Percentiles rank a stretch among this genome's conserved stretches.
These are phyloP conservation scores for Cheilosia impressa DNA, from an alignment of 2,888 invertebrate species.

Conservation along the genomic window DNA sequence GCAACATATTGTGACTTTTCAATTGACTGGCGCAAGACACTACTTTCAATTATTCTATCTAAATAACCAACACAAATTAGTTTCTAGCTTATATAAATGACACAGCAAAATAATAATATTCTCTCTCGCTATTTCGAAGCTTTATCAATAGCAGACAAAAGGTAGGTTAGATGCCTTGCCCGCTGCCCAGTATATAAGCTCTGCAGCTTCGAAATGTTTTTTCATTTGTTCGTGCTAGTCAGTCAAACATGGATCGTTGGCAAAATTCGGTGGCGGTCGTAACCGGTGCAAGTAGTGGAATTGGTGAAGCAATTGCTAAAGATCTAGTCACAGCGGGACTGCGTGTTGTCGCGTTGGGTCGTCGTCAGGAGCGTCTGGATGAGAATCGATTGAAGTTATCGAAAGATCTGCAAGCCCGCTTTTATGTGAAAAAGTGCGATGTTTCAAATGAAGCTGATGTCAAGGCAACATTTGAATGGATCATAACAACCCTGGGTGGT, in stretches of 20 bases:
- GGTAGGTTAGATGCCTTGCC: too few species aligned
- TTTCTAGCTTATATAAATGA: too few species aligned
- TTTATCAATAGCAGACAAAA: too few species aligned
- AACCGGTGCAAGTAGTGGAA: conserved; percentile 87
- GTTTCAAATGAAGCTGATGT: conserved; percentile 85
- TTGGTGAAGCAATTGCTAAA: conserved; percentile 85
- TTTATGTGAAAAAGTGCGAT: conserved; percentile 82
- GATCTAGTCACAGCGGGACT: conserved; percentile 84
- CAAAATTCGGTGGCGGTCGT: conserved; percentile 86
- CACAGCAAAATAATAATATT: too few species aligned
- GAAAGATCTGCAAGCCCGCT: conserved; percentile 76
- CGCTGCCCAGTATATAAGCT: too few species aligned
- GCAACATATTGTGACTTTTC: too few species aligned
- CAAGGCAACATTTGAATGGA: conserved; percentile 84
- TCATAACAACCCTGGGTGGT: conserved; percentile 84
- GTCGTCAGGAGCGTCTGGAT: conserved; percentile 79
- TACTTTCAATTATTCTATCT: too few species aligned
- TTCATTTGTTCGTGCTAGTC: too few species aligned
- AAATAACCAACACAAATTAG: too few species aligned
- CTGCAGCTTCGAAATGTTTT: too few species aligned
- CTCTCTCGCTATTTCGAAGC: too few species aligned
- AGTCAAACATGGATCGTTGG: conserved; percentile 80
- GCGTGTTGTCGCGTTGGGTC: conserved; percentile 85
- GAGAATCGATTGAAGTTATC: conserved; percentile 77
- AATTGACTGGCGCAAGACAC: too few species aligned